A percentile compares a stretch with the other conserved stretches of the same genome.
phyloP scores from a whole-genome alignment of 2,797 vertebrate genomes.

The Aplochiton taeniatus region DNA sequence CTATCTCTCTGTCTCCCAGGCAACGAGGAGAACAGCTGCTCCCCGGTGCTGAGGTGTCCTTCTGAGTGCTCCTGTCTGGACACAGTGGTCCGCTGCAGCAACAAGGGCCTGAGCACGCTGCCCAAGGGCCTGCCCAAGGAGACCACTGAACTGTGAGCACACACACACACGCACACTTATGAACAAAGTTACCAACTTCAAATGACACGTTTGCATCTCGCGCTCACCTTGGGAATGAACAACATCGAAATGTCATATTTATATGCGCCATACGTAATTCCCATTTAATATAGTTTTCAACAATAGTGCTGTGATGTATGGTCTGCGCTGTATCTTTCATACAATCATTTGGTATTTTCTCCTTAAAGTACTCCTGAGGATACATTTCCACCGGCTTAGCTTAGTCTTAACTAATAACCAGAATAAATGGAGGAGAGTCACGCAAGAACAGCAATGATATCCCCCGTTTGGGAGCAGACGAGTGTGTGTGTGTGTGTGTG shows the following conservation, averaged over 20 bases:
- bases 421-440: too few relatives aligned
- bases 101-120: slow-evolving; percentile 89
- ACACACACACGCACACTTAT: slow-evolving; percentile 14
- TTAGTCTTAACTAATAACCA: not conserved
- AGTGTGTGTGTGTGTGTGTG: slow-evolving; percentile 1
- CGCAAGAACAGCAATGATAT: too few relatives aligned
- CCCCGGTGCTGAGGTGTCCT: slow-evolving; percentile 89
- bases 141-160: slow-evolving; percentile 94
- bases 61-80: slow-evolving; percentile 94
- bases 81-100: slow-evolving; percentile 97
- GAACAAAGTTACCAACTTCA: slow-evolving; percentile 4
- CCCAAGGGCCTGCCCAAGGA: slow-evolving; percentile 95
- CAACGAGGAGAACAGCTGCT: slow-evolving; percentile 95
- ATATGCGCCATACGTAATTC: too few relatives aligned
- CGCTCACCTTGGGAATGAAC: too few relatives aligned
- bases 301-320: too few relatives aligned
- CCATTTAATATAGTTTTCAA: too few relatives aligned
- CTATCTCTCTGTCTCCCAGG: slow-evolving; percentile 68
- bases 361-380: too few relatives aligned
- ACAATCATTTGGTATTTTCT: too few relatives aligned
- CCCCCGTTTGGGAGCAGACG: not conserved
- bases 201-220: too few relatives aligned
- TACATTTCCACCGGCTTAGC: slow-evolving; percentile 4
- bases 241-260: too few relatives aligned
- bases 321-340: too few relatives aligned